Conservation (phyloP, 2,113 vertebrate genomes). For the Lepus americanus region DNA sequence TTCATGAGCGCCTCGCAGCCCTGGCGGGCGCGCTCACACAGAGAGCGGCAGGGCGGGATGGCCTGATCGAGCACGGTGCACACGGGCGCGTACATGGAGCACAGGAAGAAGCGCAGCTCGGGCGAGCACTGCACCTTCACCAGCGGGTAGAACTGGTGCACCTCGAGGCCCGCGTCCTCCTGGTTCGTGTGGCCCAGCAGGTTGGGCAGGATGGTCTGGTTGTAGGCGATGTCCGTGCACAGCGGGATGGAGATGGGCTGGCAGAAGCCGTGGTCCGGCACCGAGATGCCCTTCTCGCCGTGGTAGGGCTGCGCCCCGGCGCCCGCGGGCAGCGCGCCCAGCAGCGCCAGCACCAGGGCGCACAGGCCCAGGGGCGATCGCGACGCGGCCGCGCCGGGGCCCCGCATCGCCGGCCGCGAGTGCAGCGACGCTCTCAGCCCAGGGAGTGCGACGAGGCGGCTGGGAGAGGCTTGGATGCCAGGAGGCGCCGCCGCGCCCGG, state of each 20-base stretch:
- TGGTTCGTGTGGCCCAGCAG: conserved; percentile 93
- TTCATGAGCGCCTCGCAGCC: conserved; percentile 96
- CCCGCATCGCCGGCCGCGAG: conserved; percentile 66
- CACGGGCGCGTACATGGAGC: conserved; percentile 94
- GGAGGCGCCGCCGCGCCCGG: conserved; percentile 66
- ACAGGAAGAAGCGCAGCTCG: conserved; percentile 95
- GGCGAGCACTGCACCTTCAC: conserved; percentile 95
- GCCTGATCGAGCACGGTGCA: conserved; percentile 93
- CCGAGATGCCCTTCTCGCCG: conserved; percentile 90
- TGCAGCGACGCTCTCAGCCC: conserved; percentile 65
- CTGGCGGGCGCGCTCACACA: conserved; percentile 93
- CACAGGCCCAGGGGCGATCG: conserved; percentile 78
- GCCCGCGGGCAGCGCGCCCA: conserved; percentile 77
- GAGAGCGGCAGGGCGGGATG: conserved; percentile 92
- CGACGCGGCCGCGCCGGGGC: conserved; percentile 42
- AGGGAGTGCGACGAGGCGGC: conserved; percentile 52
- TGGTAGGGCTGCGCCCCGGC: conserved; percentile 86
- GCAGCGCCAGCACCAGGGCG: conserved; percentile 72
- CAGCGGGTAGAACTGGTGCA: conserved; percentile 95
- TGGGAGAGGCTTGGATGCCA: conserved; percentile 57
- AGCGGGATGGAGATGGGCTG: conserved; percentile 96
- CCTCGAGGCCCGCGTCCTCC: conserved; percentile 93
- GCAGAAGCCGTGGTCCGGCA: conserved; percentile 93
- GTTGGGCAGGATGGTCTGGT: conserved; percentile 95
- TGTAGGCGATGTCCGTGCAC: conserved; percentile 95